phyloP scores from a whole-genome alignment of 2,113 vertebrate genomes.

The Cavia porcellus region DNA sequence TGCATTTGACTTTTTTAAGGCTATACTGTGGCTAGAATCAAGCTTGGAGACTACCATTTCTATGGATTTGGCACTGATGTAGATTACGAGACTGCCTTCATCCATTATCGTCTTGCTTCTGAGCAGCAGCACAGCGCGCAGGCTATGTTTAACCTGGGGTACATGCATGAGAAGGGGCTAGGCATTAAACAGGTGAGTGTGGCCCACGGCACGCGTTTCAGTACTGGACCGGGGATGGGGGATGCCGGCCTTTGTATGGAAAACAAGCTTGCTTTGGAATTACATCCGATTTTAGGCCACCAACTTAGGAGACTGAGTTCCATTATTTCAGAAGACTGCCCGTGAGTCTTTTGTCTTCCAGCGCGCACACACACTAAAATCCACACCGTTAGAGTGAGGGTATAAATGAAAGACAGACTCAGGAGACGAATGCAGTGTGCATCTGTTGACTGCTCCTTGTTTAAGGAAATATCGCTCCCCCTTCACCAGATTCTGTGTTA shows the following conservation, averaged over 20 bases:
- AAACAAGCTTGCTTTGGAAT: background rate
- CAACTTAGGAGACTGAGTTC: background rate
- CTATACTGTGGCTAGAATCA: constrained; percentile 97
- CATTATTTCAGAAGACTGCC: background rate
- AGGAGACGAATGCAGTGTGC: rapidly evolving
- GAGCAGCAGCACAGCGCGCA: constrained; percentile 99
- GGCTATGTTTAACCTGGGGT: constrained; percentile 99
- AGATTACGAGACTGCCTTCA: constrained; percentile 98
- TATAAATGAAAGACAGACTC: background rate
- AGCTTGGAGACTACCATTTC: constrained; percentile 99
- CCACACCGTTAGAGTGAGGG: background rate
- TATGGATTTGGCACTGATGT: constrained; percentile 98
- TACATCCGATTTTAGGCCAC: background rate
- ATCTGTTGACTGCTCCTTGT: background rate
- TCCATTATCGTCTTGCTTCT: constrained; percentile 97
- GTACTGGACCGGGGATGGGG: background rate
- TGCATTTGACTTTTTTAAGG: constrained; percentile 87
- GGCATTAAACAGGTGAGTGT: constrained; percentile 96
- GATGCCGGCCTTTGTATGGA: background rate
- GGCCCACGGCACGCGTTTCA: background rate
- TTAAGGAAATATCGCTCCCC: background rate
- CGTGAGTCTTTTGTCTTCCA: background rate
- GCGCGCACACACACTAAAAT: too few species aligned
- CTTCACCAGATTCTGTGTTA: background rate
- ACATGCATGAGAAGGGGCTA: constrained; percentile 99